These are phyloP conservation scores for Triops cancriformis DNA, from an alignment of 1,140 invertebrate genomes.

Conservation along the genomic window DNA sequence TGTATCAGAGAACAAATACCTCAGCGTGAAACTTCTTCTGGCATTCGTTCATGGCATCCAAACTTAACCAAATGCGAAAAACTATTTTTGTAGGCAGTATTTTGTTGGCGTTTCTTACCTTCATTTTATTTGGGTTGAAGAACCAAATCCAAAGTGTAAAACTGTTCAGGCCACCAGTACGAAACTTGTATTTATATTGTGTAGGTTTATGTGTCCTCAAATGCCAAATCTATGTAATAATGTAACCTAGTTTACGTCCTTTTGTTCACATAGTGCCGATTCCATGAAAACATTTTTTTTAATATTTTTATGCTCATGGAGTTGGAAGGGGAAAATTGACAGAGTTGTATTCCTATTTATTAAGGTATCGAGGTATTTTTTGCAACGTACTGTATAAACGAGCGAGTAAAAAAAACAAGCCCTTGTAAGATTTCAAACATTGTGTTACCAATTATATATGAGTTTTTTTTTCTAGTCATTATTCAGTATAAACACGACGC, in stretches of 20 bases:
- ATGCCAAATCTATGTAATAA: background rate
- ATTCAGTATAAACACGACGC: no score
- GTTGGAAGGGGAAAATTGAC: background rate
- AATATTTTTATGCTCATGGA: background rate
- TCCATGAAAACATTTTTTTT: background rate
- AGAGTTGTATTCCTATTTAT: slow-evolving; percentile 6
- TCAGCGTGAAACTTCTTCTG: background rate
- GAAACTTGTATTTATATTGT: slow-evolving; percentile 5
- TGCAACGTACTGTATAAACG: background rate
- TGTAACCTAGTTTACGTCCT: slow-evolving; percentile 5
- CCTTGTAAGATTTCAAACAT: background rate
- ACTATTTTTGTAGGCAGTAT: slow-evolving; percentile 11
- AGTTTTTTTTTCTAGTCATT: no score
- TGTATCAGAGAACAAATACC: slow-evolving; percentile 4
- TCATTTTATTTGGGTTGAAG: background rate
- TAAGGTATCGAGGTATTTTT: background rate
- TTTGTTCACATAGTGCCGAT: background rate
- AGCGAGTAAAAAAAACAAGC: background rate
- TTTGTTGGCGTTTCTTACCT: background rate
- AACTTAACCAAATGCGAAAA: slow-evolving; percentile 8
- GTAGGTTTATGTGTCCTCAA: background rate
- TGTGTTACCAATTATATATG: background rate
- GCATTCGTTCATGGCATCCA: background rate
- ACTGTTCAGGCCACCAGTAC: background rate
- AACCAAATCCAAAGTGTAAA: background rate